phyloP scores from a whole-genome alignment of 2,113 vertebrate genomes.

The Eretmodus cyanostictus region DNA sequence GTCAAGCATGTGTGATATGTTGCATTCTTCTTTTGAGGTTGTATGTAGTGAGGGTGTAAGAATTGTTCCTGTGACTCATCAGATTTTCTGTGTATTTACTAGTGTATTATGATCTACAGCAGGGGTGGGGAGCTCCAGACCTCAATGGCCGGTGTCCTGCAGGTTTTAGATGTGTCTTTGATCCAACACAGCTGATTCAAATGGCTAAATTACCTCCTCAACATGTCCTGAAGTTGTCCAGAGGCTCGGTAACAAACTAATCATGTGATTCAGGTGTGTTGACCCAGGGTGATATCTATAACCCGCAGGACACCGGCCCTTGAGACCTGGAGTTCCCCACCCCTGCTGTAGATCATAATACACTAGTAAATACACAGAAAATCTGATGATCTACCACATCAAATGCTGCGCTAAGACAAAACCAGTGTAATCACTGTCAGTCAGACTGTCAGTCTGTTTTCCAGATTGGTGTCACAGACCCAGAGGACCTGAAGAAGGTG shows the following conservation, averaged over 20 bases:
- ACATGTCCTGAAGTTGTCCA: too few relatives aligned
- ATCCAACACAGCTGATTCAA: too few relatives aligned
- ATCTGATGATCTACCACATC: background rate
- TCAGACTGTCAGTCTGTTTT: background rate
- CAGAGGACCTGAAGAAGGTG: conserved; percentile 80
- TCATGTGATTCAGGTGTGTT: too few relatives aligned
- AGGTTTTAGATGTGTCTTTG: background rate
- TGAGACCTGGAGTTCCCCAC: too few relatives aligned
- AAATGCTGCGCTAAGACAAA: background rate
- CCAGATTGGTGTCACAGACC: conserved; percentile 80
- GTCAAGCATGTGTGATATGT: background rate
- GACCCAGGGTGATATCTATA: too few relatives aligned
- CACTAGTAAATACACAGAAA: too few relatives aligned
- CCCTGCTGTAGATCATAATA: too few relatives aligned
- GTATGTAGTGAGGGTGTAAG: background rate
- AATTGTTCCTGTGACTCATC: background rate
- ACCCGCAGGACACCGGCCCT: too few relatives aligned
- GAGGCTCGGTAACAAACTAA: too few relatives aligned
- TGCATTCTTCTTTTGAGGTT: background rate
- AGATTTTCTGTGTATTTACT: background rate
- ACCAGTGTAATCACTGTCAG: background rate
- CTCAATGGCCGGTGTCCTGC: background rate
- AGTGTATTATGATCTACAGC: background rate
- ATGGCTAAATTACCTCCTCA: too few relatives aligned
- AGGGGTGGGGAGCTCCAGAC: background rate